Conservation (phyloP, 1,140 invertebrate genomes). For the Halictus rubicundus region DNA sequence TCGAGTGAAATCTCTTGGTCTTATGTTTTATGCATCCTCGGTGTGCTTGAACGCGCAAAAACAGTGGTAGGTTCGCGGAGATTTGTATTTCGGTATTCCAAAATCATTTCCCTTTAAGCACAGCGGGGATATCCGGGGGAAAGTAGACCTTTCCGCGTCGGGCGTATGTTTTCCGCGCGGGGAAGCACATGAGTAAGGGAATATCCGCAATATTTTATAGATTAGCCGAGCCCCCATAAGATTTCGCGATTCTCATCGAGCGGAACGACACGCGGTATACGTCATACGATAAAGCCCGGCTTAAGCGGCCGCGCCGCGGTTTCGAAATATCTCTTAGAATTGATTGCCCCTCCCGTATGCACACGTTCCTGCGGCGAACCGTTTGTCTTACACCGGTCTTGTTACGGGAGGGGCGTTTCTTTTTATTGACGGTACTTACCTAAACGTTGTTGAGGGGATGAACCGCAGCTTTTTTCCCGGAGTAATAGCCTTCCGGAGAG, state of each 20-base stretch:
- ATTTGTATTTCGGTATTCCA: too few relatives aligned
- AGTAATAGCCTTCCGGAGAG: slow-evolving; percentile 10
- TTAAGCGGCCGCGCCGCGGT: slow-evolving; percentile 28
- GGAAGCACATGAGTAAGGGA: slow-evolving; percentile 12
- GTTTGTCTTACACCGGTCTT: slow-evolving; percentile 18
- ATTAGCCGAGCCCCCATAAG: slow-evolving; percentile 34
- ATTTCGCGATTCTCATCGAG: slow-evolving; percentile 47
- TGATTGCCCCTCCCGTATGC: slow-evolving; percentile 15
- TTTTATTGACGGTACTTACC: slow-evolving; percentile 22
- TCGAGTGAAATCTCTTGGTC: too few relatives aligned
- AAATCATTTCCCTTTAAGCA: too few relatives aligned
- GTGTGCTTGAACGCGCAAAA: too few relatives aligned
- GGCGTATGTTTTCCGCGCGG: background rate
- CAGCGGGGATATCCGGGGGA: too few relatives aligned
- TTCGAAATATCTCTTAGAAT: slow-evolving; percentile 35
- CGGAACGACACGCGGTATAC: slow-evolving; percentile 45
- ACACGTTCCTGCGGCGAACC: slow-evolving; percentile 10
- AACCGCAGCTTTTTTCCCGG: slow-evolving; percentile 20
- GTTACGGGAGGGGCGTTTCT: slow-evolving; percentile 9
- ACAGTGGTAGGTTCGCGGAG: too few relatives aligned
- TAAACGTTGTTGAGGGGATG: background rate
- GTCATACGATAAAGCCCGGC: slow-evolving; percentile 44
- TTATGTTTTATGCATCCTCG: too few relatives aligned
- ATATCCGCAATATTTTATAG: slow-evolving; percentile 39
- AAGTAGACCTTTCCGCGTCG: background rate